phyloP scores from a whole-genome alignment of 2,113 vertebrate genomes.

The Mystacornis crossleyi region DNA sequence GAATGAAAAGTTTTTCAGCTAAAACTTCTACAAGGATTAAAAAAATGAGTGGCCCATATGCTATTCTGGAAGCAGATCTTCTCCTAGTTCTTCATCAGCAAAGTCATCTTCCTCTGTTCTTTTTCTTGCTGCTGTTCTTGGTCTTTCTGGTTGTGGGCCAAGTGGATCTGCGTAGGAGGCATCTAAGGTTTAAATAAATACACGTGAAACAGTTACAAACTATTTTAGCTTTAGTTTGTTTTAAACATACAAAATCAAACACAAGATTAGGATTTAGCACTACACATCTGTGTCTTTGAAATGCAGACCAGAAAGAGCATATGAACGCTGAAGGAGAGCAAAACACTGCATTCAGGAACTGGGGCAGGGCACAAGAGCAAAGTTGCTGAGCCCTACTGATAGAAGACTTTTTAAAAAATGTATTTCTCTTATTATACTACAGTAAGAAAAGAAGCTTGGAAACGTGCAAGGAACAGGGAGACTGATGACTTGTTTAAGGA shows the following conservation, averaged over 20 bases:
- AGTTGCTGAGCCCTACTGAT: background rate
- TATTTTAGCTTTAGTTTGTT: background rate
- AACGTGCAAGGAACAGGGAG: background rate
- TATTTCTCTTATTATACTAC: background rate
- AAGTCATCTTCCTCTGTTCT: conserved; percentile 90
- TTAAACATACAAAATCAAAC: background rate
- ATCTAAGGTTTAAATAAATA: conserved; percentile 77
- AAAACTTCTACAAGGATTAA: background rate
- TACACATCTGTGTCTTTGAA: background rate
- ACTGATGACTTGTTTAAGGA: background rate
- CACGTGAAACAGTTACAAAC: background rate
- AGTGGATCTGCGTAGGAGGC: conserved; percentile 91
- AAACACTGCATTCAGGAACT: background rate
- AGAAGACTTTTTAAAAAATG: background rate
- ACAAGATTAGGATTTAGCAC: background rate
- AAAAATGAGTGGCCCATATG: background rate
- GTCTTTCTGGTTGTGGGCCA: conserved; percentile 90
- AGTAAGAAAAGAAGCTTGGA: background rate
- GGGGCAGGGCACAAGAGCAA: background rate
- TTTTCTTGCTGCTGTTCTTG: conserved; percentile 90
- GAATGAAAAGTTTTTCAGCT: background rate
- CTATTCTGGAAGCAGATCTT: conserved; percentile 92
- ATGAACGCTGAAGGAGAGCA: background rate
- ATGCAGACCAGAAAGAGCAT: background rate
- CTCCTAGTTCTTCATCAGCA: conserved; percentile 92